These are phyloP conservation scores for Microcebus ravelobensis DNA, from an alignment of 2,113 vertebrate genomes.

Conservation along the genomic window DNA sequence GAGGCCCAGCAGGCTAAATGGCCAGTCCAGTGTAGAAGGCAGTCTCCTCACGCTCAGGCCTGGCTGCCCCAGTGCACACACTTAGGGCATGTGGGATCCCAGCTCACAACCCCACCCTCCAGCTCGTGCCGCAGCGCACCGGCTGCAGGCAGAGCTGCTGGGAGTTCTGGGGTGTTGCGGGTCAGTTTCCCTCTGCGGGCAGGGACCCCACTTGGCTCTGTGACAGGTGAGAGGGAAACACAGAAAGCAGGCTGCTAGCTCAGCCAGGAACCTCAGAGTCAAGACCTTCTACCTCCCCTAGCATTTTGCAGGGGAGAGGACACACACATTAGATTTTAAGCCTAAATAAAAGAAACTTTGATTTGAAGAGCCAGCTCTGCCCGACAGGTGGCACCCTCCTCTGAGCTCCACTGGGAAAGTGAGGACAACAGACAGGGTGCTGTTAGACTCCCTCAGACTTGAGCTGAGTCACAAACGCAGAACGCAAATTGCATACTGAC, in stretches of 20 bases:
- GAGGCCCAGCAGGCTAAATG: too few relatives aligned
- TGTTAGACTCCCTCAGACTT: background rate
- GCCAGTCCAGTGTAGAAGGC: background rate
- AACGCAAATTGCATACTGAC: rapidly evolving
- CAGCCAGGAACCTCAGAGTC: background rate
- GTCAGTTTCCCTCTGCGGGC: background rate
- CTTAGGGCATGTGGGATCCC: background rate
- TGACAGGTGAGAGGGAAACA: background rate
- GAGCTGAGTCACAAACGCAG: background rate
- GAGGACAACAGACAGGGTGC: background rate
- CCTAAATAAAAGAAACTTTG: background rate
- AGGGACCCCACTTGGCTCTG: background rate
- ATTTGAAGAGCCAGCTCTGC: background rate
- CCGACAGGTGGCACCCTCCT: background rate
- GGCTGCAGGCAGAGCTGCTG: background rate
- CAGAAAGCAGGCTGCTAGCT: background rate
- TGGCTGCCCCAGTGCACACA: rapidly evolving
- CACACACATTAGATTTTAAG: background rate
- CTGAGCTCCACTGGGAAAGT: background rate
- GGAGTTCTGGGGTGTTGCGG: background rate
- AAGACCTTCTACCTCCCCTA: background rate
- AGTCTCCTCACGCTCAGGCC: background rate
- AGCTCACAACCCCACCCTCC: background rate
- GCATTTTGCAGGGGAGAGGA: background rate
- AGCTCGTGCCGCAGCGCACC: rapidly evolving